Evolutionary conservation across 2,888 invertebrate species (phyloP).

Genomic region (Bombylius discolor): DNA sequence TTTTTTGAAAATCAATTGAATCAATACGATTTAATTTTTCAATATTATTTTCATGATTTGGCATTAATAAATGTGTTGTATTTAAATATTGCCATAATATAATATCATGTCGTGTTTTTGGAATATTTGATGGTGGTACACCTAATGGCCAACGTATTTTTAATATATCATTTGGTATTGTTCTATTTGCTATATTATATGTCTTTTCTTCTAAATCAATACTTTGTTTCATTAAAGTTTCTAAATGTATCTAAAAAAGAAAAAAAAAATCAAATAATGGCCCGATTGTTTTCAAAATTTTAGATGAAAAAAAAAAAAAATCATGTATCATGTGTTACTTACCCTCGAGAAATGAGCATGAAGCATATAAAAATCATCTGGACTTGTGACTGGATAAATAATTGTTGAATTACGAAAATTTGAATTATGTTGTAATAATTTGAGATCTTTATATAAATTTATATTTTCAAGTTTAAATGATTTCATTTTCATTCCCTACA

Average conservation of each 20-base stretch:
- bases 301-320: not conserved
- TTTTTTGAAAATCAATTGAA: slow-evolving; percentile 50
- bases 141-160: slow-evolving; percentile 63
- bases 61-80: slow-evolving; percentile 64
- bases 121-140: slow-evolving; percentile 49
- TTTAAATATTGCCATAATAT: slow-evolving; percentile 81
- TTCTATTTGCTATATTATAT: slow-evolving; percentile 36
- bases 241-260: slow-evolving; percentile 36
- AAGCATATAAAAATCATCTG: slow-evolving; percentile 51
- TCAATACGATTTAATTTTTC: slow-evolving; percentile 51
- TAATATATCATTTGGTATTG: slow-evolving; percentile 40
- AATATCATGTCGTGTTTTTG: slow-evolving; percentile 67
- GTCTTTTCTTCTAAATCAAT: slow-evolving; percentile 30
- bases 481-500: slow-evolving; percentile 27
- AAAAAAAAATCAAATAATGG: not conserved
- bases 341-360: slow-evolving; percentile 61
- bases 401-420: slow-evolving; percentile 47
- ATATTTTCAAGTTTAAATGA: slow-evolving; percentile 27
- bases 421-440: slow-evolving; percentile 29
- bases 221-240: slow-evolving; percentile 32
- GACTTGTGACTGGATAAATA: slow-evolving; percentile 49
- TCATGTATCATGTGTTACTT: slow-evolving; percentile 18
- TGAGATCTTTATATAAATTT: slow-evolving; percentile 38
- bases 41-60: slow-evolving; percentile 63
- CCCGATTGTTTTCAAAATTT: not conserved